Conservation (phyloP, 2,113 vertebrate species). For the Boulengeromyrus knoepffleri region DNA sequence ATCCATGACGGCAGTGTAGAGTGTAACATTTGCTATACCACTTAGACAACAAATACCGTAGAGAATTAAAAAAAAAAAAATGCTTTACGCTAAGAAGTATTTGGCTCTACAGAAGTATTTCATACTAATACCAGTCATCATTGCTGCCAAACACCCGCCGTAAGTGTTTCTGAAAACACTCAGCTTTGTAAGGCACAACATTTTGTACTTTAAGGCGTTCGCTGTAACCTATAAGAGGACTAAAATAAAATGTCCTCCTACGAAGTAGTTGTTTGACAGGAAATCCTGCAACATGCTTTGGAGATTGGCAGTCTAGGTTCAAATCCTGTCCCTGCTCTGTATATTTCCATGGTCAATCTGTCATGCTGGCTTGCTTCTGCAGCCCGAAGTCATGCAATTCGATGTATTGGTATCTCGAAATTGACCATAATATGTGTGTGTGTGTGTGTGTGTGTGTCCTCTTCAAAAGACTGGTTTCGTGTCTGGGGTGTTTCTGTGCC, state of each 20-base stretch:
- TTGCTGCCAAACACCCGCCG: background rate
- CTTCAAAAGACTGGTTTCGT: background rate
- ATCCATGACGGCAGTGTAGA: background rate
- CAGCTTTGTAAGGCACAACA: background rate
- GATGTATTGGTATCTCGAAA: background rate
- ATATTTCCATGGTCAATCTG: background rate
- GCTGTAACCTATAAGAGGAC: background rate
- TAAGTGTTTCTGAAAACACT: background rate
- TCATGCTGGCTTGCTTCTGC: background rate
- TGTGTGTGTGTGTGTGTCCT: background rate
- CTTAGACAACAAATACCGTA: background rate
- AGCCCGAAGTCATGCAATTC: background rate
- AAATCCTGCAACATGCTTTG: background rate
- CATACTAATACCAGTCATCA: background rate
- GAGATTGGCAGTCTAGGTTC: background rate
- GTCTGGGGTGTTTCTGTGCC: background rate
- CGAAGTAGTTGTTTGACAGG: background rate
- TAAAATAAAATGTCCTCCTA: background rate
- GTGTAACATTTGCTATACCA: background rate
- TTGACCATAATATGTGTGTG: background rate
- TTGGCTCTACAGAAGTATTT: background rate
- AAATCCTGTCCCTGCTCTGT: background rate
- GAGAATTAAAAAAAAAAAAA: background rate
- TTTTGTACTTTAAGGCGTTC: background rate
- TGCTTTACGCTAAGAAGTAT: background rate